phyloP scores from a whole-genome alignment of 2,797 vertebrate species.

The Poeciliopsis infans region DNA sequence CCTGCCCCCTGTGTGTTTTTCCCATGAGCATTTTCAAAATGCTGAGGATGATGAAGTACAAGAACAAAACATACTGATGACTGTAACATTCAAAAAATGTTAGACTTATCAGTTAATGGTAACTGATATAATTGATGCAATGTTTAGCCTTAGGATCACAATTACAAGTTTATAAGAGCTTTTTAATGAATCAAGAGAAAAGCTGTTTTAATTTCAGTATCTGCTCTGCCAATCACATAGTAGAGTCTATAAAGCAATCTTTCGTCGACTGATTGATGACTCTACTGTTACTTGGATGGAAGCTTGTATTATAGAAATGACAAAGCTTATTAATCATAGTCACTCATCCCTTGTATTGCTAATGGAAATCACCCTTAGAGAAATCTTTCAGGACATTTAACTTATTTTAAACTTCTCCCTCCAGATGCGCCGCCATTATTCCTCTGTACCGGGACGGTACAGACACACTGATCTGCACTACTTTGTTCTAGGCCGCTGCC shows the following conservation, averaged over 20 bases:
- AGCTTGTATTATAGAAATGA: slow-evolving; percentile 12
- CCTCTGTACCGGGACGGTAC: background rate
- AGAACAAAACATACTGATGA: background rate
- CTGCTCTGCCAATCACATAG: background rate
- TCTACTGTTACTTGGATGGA: slow-evolving; percentile 16
- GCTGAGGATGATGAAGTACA: background rate
- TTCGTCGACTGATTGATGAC: background rate
- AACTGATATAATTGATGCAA: background rate
- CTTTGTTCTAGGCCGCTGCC: slow-evolving; percentile 36
- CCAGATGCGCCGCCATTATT: slow-evolving; percentile 8
- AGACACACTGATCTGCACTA: slow-evolving; percentile 25
- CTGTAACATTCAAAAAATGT: no score
- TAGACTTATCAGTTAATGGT: background rate
- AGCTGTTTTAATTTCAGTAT: background rate
- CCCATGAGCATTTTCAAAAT: background rate
- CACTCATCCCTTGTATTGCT: background rate
- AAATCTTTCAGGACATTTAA: background rate
- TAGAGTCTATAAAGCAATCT: background rate
- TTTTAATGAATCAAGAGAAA: background rate
- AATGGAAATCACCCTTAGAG: background rate
- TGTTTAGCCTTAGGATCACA: background rate
- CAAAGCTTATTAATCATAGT: slow-evolving; percentile 1
- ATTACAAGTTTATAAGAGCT: background rate
- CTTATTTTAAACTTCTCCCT: slow-evolving; percentile 4
- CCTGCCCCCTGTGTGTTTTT: background rate